These are phyloP conservation scores for Myrmecophaga tridactyla DNA, from an alignment of 2,113 vertebrate genomes.

Conservation along the genomic window DNA sequence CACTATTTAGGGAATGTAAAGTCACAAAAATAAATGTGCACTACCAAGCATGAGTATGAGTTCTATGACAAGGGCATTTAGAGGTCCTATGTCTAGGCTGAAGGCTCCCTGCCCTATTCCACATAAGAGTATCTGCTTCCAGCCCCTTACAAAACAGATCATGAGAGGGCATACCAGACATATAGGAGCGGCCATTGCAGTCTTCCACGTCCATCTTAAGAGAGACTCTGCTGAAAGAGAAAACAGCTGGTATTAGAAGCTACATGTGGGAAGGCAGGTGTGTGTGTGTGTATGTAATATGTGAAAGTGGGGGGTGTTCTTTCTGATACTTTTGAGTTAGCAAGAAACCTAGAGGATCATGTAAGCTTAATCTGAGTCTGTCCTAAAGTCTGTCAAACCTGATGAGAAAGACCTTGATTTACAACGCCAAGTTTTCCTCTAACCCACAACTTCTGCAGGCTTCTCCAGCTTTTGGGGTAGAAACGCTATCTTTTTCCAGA, in stretches of 20 bases:
- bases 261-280: neutral
- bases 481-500: neutral
- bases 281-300: no score
- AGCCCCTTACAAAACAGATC: neutral
- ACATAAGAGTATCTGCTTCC: neutral
- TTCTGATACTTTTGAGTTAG: slow-evolving; percentile 14
- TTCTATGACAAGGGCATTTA: neutral
- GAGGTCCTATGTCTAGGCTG: neutral
- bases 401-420: neutral
- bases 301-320: neutral
- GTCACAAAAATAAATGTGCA: neutral
- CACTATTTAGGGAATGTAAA: neutral
- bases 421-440: neutral
- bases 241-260: slow-evolving; percentile 73
- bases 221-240: slow-evolving; percentile 85
- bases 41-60: neutral
- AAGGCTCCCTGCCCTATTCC: slow-evolving; percentile 16
- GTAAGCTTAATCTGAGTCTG: neutral
- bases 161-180: slow-evolving; percentile 87
- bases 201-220: slow-evolving; percentile 96
- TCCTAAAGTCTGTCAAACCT: slow-evolving; percentile 1
- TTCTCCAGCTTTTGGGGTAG: neutral
- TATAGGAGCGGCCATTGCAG: slow-evolving; percentile 92
- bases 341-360: slow-evolving; percentile 11
- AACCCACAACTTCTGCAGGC: neutral